Evolutionary conservation across 2,797 vertebrate genomes (phyloP).

Genomic region (Ceryle rudis): DNA sequence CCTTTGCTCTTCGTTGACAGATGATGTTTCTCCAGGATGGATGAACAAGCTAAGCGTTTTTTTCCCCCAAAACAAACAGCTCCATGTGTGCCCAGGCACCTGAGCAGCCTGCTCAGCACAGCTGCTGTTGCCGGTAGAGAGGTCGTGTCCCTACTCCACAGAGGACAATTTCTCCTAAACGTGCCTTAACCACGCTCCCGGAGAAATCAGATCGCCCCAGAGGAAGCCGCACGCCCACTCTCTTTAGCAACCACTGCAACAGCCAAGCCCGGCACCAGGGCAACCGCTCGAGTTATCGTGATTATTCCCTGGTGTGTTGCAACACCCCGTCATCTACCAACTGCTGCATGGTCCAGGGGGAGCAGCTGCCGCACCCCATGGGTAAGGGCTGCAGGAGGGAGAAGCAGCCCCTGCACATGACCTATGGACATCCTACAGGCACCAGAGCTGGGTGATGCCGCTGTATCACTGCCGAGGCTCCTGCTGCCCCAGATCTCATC

Average conservation of each 20-base stretch:
- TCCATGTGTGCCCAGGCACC: neutral
- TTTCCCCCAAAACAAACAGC: neutral
- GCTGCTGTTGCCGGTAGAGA: neutral
- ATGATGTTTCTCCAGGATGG: neutral
- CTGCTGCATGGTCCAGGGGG: neutral
- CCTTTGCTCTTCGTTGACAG: neutral
- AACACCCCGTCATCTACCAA: slow-evolving; percentile 31
- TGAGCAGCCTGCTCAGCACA: neutral
- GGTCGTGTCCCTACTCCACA: neutral
- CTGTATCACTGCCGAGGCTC: neutral
- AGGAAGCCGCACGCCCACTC: slow-evolving; percentile 60
- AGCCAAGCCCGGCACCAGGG: slow-evolving; percentile 71
- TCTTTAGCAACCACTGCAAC: slow-evolving; percentile 63
- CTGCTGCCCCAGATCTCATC: neutral
- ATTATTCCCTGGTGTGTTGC: slow-evolving; percentile 52
- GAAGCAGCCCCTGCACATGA: neutral
- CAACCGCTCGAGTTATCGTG: slow-evolving; percentile 65
- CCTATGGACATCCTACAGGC: neutral
- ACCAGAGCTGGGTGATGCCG: neutral
- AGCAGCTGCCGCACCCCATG: neutral
- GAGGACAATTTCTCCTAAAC: neutral
- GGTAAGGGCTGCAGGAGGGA: neutral
- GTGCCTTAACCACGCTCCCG: slow-evolving; percentile 42
- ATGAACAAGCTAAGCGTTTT: neutral
- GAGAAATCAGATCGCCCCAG: slow-evolving; percentile 71